These are phyloP conservation scores for Calidris pugnax DNA, from an alignment of 2,113 vertebrate species.

Conservation along the genomic window DNA sequence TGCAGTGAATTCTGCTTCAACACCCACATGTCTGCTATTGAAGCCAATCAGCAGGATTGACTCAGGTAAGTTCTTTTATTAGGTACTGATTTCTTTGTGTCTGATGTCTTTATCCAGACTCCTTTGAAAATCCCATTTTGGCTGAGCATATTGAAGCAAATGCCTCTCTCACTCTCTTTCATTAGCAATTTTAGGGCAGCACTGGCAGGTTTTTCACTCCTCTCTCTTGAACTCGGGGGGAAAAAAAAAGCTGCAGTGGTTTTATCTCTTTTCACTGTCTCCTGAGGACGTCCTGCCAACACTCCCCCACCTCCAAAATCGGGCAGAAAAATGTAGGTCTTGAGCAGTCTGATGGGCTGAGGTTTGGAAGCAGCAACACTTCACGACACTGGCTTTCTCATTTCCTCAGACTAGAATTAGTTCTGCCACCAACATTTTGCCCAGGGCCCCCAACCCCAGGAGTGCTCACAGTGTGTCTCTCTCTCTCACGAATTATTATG, in stretches of 20 bases:
- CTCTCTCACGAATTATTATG: constrained; percentile 65
- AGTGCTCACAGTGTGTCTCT: constrained; percentile 54
- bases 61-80: constrained; percentile 71
- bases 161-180: constrained; percentile 66
- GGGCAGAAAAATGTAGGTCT: constrained; percentile 49
- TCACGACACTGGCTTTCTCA: constrained; percentile 63
- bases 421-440: constrained; percentile 63
- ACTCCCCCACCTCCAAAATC: constrained; percentile 45
- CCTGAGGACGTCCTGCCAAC: constrained; percentile 49
- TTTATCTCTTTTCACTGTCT: constrained; percentile 45
- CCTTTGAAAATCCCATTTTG: constrained; percentile 68
- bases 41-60: constrained; percentile 68
- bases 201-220: constrained; percentile 54
- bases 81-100: constrained; percentile 71
- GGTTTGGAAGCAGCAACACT: constrained; percentile 53
- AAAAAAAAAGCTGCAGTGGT: not conserved
- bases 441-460: constrained; percentile 59
- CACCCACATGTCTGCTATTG: constrained; percentile 67
- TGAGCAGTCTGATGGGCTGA: constrained; percentile 21
- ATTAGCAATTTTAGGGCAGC: constrained; percentile 66
- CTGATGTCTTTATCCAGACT: constrained; percentile 71
- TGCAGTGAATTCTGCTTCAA: constrained; percentile 66
- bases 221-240: constrained; percentile 16
- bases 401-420: constrained; percentile 58
- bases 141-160: constrained; percentile 67